phyloP scores from a whole-genome alignment of 2,113 vertebrate genomes.

The Notarius lentiginosus region DNA sequence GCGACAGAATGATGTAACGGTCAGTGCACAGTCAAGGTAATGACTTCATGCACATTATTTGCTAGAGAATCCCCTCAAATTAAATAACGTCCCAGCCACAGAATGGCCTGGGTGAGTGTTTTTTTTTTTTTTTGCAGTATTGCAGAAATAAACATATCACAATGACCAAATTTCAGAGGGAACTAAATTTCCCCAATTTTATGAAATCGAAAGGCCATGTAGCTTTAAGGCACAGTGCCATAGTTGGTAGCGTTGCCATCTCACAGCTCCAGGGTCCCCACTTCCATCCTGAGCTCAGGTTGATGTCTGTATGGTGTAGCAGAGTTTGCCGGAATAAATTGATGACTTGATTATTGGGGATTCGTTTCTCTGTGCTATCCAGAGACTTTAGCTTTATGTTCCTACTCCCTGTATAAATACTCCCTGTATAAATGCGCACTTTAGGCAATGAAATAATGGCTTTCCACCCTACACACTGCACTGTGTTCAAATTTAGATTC shows the following conservation, averaged over 20 bases:
- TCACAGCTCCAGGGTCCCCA: neutral
- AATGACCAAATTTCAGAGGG: too few relatives aligned
- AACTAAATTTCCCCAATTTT: too few relatives aligned
- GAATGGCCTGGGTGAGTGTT: too few relatives aligned
- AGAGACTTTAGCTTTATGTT: neutral
- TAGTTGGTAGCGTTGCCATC: neutral
- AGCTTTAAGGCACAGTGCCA: neutral
- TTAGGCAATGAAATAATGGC: neutral
- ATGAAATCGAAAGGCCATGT: too few relatives aligned
- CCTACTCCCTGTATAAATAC: neutral
- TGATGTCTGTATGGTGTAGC: neutral
- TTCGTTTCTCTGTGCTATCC: neutral
- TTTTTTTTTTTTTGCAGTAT: too few relatives aligned
- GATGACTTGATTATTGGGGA: neutral
- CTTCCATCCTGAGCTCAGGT: neutral
- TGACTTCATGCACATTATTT: too few relatives aligned
- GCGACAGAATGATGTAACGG: too few relatives aligned
- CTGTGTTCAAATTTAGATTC: neutral
- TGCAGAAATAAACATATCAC: too few relatives aligned
- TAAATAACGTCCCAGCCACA: too few relatives aligned
- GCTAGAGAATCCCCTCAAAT: too few relatives aligned
- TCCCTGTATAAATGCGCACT: neutral
- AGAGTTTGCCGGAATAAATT: neutral
- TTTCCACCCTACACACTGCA: neutral
- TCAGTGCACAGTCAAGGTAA: too few relatives aligned